Percentiles rank a stretch among this genome's conserved stretches.
These are phyloP conservation scores for Asteroscopus sphinx DNA, from an alignment of 2,888 invertebrate species.

Conservation along the genomic window DNA sequence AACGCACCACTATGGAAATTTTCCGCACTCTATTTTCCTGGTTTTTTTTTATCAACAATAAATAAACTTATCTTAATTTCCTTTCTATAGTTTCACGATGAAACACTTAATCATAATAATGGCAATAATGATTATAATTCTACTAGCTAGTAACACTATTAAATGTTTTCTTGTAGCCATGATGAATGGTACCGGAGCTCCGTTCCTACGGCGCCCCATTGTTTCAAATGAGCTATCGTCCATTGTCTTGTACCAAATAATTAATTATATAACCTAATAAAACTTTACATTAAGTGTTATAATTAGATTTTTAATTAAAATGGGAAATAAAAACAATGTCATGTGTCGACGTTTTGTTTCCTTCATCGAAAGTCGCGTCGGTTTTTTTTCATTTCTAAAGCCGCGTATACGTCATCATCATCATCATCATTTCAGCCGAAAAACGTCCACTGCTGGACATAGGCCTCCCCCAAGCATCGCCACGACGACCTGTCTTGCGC, in stretches of 20 bases:
- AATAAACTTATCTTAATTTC: not conserved
- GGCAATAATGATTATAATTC: constrained; percentile 35
- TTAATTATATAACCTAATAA: constrained; percentile 59
- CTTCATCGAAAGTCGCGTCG: constrained; percentile 11
- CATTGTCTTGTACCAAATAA: constrained; percentile 58
- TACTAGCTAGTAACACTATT: constrained; percentile 31
- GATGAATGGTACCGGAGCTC: constrained; percentile 44
- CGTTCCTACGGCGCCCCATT: constrained; percentile 56
- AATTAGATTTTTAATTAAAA: constrained; percentile 44
- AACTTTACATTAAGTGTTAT: constrained; percentile 28
- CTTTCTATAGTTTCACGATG: constrained; percentile 4
- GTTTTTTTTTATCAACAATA: too few relatives aligned
- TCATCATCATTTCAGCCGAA: too few relatives aligned
- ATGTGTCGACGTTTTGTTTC: constrained; percentile 36
- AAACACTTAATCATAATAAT: constrained; percentile 40
- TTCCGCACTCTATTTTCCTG: too few relatives aligned
- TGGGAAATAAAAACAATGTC: constrained; percentile 26
- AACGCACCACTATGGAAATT: too few relatives aligned
- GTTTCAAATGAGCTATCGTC: constrained; percentile 60
- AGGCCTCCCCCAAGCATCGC: too few relatives aligned
- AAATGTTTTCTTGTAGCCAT: constrained; percentile 28
- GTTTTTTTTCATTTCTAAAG: too few relatives aligned
- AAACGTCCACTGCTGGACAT: too few relatives aligned
- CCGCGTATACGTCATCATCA: too few relatives aligned
- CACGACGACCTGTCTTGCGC: too few relatives aligned